phyloP scores from a whole-genome alignment of 2,888 invertebrate genomes.

The Nomada goodeniana region DNA sequence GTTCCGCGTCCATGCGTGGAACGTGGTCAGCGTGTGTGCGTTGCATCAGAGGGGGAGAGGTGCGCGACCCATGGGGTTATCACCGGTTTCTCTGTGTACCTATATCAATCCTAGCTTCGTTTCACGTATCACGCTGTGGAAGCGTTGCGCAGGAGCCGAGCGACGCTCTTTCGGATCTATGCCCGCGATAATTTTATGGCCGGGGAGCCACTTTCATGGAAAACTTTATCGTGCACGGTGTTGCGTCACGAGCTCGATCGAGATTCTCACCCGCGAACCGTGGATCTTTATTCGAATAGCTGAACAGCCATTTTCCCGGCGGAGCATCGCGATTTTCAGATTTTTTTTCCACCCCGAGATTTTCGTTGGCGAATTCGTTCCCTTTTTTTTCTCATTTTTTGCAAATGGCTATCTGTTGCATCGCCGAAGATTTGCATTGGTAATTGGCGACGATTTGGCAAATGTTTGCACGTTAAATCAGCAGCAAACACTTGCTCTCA shows the following conservation, averaged over 20 bases:
- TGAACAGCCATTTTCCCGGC: too few relatives aligned
- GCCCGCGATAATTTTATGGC: conserved; percentile 54
- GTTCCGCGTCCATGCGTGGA: conserved; percentile 49
- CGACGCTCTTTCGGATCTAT: conserved; percentile 57
- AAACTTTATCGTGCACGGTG: conserved; percentile 42
- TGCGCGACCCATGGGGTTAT: conserved; percentile 82
- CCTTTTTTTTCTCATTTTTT: too few relatives aligned
- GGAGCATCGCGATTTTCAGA: too few relatives aligned
- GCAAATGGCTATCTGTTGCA: too few relatives aligned
- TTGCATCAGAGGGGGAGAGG: conserved; percentile 79
- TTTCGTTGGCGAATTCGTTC: too few relatives aligned
- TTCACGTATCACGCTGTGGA: conserved; percentile 68
- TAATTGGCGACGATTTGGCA: too few relatives aligned
- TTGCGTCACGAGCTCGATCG: conserved; percentile 38
- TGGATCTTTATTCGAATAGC: neutral
- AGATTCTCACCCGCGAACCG: neutral
- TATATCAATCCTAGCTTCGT: conserved; percentile 77
- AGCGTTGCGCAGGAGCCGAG: conserved; percentile 69
- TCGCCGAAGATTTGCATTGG: too few relatives aligned
- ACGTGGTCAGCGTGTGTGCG: conserved; percentile 66
- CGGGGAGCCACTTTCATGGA: conserved; percentile 44
- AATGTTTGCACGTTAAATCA: too few relatives aligned
- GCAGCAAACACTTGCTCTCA: too few relatives aligned
- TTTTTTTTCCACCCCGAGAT: too few relatives aligned
- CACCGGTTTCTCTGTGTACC: conserved; percentile 75